Percentiles rank a stretch among this genome's conserved stretches.
Evolutionary conservation across 1,140 invertebrate genomes (phyloP).

Genomic region (Glossosoma conforme): DNA sequence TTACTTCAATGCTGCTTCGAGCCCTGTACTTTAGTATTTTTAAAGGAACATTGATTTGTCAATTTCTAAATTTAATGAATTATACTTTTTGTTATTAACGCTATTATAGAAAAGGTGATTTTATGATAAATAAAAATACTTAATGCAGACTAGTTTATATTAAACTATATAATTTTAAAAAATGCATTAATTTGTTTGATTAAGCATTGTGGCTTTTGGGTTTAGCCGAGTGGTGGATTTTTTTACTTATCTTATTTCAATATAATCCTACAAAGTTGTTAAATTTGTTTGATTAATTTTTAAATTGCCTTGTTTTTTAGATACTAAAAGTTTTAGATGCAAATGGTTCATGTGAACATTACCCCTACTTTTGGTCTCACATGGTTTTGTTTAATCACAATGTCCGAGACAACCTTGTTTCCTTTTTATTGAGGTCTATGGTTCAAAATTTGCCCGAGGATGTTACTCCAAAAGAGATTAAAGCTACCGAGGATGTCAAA

Average conservation of each 20-base stretch:
- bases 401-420: conserved; percentile 51
- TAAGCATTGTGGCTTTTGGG: background rate
- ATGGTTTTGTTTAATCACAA: conserved; percentile 63
- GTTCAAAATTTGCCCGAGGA: conserved; percentile 21
- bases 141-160: too few relatives aligned
- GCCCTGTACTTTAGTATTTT: too few relatives aligned
- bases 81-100: background rate
- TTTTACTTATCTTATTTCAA: background rate
- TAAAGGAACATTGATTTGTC: too few relatives aligned
- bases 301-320: conserved; percentile 29
- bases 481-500: background rate
- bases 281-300: background rate
- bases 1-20: too few relatives aligned
- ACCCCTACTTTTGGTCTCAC: conserved; percentile 76
- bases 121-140: too few relatives aligned
- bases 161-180: too few relatives aligned
- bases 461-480: background rate
- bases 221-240: background rate
- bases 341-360: conserved; percentile 54
- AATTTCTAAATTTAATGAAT: too few relatives aligned
- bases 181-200: background rate
- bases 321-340: conserved; percentile 59
- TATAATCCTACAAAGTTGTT: background rate
- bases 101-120: background rate
- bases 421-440: conserved; percentile 54